Conservation (phyloP, 2,888 invertebrate species). For the Bugulina stolonifera region DNA sequence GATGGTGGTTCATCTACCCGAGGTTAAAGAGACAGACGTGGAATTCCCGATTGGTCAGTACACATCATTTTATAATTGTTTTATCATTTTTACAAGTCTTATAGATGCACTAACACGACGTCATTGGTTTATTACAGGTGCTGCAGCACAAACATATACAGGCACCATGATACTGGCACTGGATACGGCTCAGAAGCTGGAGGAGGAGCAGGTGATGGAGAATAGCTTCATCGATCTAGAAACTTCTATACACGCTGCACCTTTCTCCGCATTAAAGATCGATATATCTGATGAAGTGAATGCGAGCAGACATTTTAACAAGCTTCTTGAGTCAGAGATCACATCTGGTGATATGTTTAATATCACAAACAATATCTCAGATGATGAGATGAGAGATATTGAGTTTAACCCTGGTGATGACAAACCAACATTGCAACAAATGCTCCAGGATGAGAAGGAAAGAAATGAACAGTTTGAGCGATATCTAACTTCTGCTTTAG, state of each 20-base stretch:
- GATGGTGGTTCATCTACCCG: not conserved
- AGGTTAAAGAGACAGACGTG: not conserved
- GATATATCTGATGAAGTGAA: constrained; percentile 3
- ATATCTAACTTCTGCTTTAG: not conserved
- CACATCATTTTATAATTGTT: not conserved
- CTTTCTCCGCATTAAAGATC: not conserved
- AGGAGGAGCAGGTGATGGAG: not conserved
- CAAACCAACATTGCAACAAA: not conserved
- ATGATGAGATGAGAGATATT: too few relatives aligned
- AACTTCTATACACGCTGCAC: not conserved
- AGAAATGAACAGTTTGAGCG: not conserved
- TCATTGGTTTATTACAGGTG: not conserved
- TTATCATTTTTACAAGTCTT: not conserved
- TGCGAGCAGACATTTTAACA: constrained; percentile 15
- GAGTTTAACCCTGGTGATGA: too few relatives aligned
- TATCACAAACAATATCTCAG: not conserved
- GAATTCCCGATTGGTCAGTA: not conserved
- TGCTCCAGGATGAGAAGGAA: not conserved
- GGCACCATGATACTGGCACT: not conserved
- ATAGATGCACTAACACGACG: not conserved
- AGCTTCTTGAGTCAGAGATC: not conserved
- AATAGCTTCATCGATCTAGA: not conserved
- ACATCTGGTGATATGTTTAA: not conserved
- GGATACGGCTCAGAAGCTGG: not conserved
- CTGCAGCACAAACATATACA: not conserved